Conservation (phyloP, 2,888 invertebrate species). For the Lacanobia oleracea region DNA sequence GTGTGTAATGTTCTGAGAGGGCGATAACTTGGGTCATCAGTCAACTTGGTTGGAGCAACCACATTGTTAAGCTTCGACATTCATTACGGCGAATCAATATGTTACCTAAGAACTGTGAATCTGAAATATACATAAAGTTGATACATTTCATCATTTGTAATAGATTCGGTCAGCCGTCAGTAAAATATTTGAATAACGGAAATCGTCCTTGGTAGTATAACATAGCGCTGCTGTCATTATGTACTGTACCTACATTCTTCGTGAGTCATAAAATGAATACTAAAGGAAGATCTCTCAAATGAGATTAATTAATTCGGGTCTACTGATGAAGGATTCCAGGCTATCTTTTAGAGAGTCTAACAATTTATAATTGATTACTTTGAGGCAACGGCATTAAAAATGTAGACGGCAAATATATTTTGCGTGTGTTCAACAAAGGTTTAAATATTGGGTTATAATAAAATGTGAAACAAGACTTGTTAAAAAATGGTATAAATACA, state of each 20-base stretch:
- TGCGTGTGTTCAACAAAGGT: no score
- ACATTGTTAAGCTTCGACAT: conserved; percentile 38
- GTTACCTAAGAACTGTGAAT: background rate
- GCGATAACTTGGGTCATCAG: conserved; percentile 56
- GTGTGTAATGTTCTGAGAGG: conserved; percentile 57
- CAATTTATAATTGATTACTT: conserved; percentile 1
- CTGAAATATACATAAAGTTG: conserved; percentile 3
- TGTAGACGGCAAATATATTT: background rate
- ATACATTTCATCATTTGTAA: background rate
- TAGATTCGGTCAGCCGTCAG: background rate
- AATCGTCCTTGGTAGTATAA: background rate
- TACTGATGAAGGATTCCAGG: background rate
- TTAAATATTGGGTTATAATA: background rate
- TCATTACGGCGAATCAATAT: conserved; percentile 40
- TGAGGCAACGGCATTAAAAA: background rate
- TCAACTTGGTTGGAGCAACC: conserved; percentile 41
- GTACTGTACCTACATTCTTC: background rate
- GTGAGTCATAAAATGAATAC: conserved; percentile 2
- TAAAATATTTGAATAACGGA: background rate
- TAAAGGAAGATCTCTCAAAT: conserved; percentile 20
- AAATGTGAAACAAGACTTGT: background rate
- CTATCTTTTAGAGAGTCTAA: conserved; percentile 6
- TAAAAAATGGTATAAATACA: background rate
- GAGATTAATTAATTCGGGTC: background rate
- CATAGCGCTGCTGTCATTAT: background rate